Base-by-base conservation (phyloP, 2,797 vertebrate genomes). In the Myripristis jacobus region DNA sequence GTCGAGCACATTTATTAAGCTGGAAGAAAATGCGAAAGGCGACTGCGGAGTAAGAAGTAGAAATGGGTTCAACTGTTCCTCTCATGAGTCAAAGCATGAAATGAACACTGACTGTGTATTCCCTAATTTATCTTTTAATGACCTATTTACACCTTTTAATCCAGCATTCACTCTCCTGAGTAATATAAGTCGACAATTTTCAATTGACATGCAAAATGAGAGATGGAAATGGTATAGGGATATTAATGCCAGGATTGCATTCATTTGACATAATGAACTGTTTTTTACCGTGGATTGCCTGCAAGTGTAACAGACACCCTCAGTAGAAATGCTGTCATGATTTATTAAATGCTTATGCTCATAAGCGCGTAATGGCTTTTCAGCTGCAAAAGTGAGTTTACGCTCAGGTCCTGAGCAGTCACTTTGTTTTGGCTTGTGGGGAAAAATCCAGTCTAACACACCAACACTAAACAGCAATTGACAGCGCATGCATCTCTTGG, bases 111-210 rank as follows among this genome's bases (percentile, higher is more conserved):
- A 65, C 64, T 80, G 53, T 51, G 48, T 56, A 69, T 76, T 79
- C 73, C 68, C 72, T 85, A 73, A 89, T 88, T 83, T 66, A 54
- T 87, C 75, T 79, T 66, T 47, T 88, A 91, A 91, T 85, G 83
- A 83, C 85, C 82, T 77, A 84, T 90, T 91, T 88, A 87, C 82
- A 88, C 84, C 85, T 88, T 79, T 31, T 88, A 84, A 91, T 88
- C 82, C 86, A 58, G 44, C 69, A 2, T 79, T 68, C 31, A 71
- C 66, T 83, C 77, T 70, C 73, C 22, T 9, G 72, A 70, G 82
- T 53, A 74, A 60, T 48, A 34, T 16, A 25, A 66, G 65, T 69
- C 3, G 10, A 57, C 59, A 43, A 29, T 68, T 80, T 85, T 64
- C 64, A 71, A 38, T 62, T 55, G 72, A 61, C 70, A 31, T 29